Conservation (phyloP, 2,797 vertebrate species). For the Halcyon smyrnensis region DNA sequence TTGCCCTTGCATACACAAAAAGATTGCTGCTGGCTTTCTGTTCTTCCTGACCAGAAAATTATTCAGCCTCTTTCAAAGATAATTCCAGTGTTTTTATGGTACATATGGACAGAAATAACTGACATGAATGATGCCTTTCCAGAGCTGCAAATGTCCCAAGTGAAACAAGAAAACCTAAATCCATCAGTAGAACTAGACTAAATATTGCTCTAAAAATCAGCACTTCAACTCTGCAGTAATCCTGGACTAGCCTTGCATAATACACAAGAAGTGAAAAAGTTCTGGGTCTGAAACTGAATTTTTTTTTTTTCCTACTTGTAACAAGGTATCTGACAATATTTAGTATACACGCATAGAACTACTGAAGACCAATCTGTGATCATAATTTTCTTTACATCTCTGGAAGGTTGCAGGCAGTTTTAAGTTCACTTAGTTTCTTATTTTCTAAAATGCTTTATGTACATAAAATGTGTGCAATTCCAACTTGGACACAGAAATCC, state of each 20-base stretch:
- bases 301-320: neutral
- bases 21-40: neutral
- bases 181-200: constrained; percentile 14
- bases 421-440: neutral
- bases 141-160: neutral
- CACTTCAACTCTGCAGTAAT: neutral
- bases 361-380: neutral
- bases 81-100: neutral
- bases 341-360: neutral
- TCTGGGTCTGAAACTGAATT: neutral
- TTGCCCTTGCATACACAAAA: neutral
- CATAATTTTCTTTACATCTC: neutral
- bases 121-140: neutral
- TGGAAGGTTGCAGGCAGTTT: neutral
- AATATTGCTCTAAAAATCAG: constrained; percentile 51
- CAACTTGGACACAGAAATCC: neutral
- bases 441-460: neutral
- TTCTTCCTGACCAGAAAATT: neutral
- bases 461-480: neutral
- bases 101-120: neutral
- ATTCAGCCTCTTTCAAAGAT: neutral
- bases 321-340: neutral
- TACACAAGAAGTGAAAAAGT: neutral
- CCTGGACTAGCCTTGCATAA: neutral
- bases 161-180: constrained; percentile 22